phyloP scores from a whole-genome alignment of 2,797 vertebrate genomes.

The Chanos chanos region DNA sequence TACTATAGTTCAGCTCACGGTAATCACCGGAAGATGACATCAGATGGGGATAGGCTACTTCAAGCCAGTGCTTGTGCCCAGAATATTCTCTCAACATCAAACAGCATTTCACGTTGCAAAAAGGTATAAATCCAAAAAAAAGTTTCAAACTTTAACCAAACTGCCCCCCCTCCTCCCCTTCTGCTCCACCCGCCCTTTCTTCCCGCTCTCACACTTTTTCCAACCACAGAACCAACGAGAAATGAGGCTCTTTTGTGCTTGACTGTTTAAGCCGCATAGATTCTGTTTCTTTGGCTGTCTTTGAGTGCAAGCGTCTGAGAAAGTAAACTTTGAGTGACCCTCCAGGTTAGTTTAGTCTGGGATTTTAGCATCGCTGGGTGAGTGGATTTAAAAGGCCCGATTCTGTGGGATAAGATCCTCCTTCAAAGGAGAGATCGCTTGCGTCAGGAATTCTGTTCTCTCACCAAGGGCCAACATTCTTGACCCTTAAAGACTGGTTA shows the following conservation, averaged over 20 bases:
- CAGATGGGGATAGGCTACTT: too few species aligned
- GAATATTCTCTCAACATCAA: too few species aligned
- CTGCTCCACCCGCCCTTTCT: slow-evolving; percentile 16
- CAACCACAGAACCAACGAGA: slow-evolving; percentile 34
- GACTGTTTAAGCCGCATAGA: slow-evolving; percentile 78
- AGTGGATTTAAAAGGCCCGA: slow-evolving; percentile 54
- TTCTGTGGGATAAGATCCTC: slow-evolving; percentile 56
- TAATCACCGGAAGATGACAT: too few species aligned
- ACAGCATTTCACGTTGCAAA: too few species aligned
- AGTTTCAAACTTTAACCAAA: slow-evolving; percentile 13
- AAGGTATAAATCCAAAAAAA: slow-evolving; percentile 37
- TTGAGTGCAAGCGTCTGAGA: slow-evolving; percentile 69
- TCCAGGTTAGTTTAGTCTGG: slow-evolving; percentile 79
- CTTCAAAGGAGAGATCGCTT: slow-evolving; percentile 71
- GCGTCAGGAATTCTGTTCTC: slow-evolving; percentile 67
- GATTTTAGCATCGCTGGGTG: slow-evolving; percentile 59
- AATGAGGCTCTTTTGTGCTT: slow-evolving; percentile 61
- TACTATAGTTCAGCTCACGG: too few species aligned
- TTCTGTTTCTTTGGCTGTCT: slow-evolving; percentile 70
- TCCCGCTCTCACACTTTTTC: background rate
- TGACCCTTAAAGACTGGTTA: slow-evolving; percentile 74
- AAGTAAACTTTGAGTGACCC: slow-evolving; percentile 84
- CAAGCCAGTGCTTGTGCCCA: too few species aligned
- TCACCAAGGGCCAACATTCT: slow-evolving; percentile 70
- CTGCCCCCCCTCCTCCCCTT: background rate